Conservation (phyloP, 2,797 vertebrate species). For the Tragopan temminckii region DNA sequence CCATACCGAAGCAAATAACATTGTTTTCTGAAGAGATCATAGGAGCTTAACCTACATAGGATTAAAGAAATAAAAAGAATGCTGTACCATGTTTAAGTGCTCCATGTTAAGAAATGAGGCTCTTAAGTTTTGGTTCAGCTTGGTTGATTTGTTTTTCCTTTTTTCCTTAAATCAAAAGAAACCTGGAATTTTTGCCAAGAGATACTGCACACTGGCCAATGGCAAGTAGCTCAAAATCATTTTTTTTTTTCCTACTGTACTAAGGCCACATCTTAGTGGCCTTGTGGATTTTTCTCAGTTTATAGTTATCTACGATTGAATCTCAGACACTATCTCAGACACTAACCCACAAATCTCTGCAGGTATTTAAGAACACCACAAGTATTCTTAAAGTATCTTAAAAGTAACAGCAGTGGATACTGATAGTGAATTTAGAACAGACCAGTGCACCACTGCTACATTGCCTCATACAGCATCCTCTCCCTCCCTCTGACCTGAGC, state of each 20-base stretch:
- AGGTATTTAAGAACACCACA: not conserved
- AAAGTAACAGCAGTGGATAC: not conserved
- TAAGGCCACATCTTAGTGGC: not conserved
- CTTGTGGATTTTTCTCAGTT: not conserved
- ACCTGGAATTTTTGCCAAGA: not conserved
- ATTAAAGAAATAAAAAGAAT: not conserved
- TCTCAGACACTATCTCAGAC: not conserved
- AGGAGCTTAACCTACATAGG: not conserved
- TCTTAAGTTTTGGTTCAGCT: not conserved
- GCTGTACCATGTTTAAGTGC: not conserved
- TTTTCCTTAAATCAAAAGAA: not conserved
- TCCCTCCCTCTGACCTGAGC: slow-evolving; percentile 28
- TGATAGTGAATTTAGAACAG: not conserved
- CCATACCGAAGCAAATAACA: not conserved
- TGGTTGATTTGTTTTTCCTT: not conserved
- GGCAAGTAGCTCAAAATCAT: not conserved
- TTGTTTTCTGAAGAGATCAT: not conserved
- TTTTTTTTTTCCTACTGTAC: not conserved
- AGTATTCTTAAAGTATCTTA: not conserved
- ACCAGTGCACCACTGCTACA: not conserved
- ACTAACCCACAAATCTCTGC: not conserved
- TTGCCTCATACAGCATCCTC: not conserved
- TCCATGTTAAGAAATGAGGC: not conserved
- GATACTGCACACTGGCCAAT: not conserved
- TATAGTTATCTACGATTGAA: not conserved